Evolutionary conservation across 2,113 vertebrate species (phyloP).

Genomic region (Diadophis punctatus): DNA sequence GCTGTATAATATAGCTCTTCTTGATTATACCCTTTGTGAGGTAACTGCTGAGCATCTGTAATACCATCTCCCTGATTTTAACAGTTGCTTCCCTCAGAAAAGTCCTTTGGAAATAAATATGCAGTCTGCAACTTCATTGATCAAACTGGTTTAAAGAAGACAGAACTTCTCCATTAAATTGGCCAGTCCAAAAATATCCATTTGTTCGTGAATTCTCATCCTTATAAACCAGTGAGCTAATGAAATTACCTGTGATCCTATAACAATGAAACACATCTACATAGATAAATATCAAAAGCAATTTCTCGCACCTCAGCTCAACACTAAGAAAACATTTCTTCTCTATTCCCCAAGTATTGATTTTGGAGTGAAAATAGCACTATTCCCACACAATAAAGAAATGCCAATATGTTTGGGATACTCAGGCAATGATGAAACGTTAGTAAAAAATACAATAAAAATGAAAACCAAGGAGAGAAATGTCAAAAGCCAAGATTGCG

Average conservation of each 20-base stretch:
- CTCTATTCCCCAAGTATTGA: not conserved
- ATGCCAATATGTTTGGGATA: not conserved
- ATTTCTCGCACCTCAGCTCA: not conserved
- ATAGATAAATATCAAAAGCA: not conserved
- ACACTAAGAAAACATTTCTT: not conserved
- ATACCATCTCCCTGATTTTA: conserved; percentile 13
- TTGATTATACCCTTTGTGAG: conserved; percentile 19
- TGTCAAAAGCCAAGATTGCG: not conserved
- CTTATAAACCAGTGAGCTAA: conserved; percentile 37
- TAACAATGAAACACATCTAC: not conserved
- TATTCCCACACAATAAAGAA: not conserved
- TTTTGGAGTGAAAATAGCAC: not conserved
- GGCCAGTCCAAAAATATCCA: conserved; percentile 50
- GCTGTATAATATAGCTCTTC: conserved; percentile 6
- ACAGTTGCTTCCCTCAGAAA: conserved; percentile 36
- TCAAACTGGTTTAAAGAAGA: conserved; percentile 34
- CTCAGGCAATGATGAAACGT: not conserved
- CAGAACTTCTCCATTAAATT: conserved; percentile 33
- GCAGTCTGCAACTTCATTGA: conserved; percentile 46
- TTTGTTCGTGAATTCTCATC: conserved; percentile 42
- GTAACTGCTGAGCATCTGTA: not conserved
- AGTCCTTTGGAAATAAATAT: conserved; percentile 48
- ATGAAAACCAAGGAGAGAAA: not conserved
- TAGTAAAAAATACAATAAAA: not conserved
- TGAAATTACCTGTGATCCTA: conserved; percentile 10